These are phyloP conservation scores for Palaemon carinicauda DNA, from an alignment of 1,140 invertebrate genomes.

Conservation along the genomic window DNA sequence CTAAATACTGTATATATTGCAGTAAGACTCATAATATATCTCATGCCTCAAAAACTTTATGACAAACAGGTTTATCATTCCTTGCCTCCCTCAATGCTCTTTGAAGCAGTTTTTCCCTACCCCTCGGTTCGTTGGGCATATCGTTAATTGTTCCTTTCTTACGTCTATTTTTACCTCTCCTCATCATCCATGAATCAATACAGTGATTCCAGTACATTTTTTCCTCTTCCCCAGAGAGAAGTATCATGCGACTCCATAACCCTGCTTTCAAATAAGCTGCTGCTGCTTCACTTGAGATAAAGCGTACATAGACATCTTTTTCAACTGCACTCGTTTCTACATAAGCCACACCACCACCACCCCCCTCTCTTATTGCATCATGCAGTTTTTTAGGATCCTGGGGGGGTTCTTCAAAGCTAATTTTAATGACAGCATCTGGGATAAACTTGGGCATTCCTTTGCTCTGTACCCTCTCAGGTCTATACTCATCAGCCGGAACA, in stretches of 20 bases:
- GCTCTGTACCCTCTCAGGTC: background rate
- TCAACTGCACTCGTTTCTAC: slow-evolving; percentile 39
- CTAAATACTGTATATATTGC: background rate
- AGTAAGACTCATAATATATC: background rate
- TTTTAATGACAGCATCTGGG: slow-evolving; percentile 43
- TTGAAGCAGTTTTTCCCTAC: slow-evolving; percentile 40
- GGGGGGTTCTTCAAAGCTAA: slow-evolving; percentile 44
- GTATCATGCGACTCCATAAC: slow-evolving; percentile 40
- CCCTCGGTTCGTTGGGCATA: slow-evolving; percentile 4
- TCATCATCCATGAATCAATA: slow-evolving; percentile 10
- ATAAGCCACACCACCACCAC: slow-evolving; percentile 26
- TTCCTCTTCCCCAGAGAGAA: slow-evolving; percentile 33
- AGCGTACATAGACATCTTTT: slow-evolving; percentile 47
- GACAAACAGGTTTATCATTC: background rate
- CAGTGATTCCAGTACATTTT: slow-evolving; percentile 45
- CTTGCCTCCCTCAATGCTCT: slow-evolving; percentile 36
- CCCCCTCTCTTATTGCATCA: slow-evolving; percentile 24
- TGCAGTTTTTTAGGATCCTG: slow-evolving; percentile 42
- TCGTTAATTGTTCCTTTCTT: background rate
- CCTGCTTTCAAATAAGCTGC: slow-evolving; percentile 15
- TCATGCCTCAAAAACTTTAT: slow-evolving; percentile 49
- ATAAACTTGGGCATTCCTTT: slow-evolving; percentile 25
- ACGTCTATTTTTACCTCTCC: slow-evolving; percentile 3
- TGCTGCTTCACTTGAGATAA: slow-evolving; percentile 20
- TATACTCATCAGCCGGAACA: background rate